Evolutionary conservation across 2,113 vertebrate species (phyloP).

Genomic region (Hiodon tergisus): DNA sequence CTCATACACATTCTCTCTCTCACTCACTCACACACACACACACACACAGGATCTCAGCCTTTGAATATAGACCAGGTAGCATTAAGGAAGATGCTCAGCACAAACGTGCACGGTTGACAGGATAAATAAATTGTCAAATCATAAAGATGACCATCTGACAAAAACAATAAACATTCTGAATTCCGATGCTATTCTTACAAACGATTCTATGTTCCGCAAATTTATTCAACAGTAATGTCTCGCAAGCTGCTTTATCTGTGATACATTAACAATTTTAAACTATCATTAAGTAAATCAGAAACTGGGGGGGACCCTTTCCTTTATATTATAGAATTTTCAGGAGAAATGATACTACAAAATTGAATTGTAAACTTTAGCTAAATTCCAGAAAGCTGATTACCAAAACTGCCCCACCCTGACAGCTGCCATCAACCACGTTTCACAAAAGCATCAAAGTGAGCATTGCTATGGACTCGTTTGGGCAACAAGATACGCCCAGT

Average conservation of each 20-base stretch:
- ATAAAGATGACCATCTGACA: not conserved
- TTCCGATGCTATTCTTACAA: too few species aligned
- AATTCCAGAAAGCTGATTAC: not conserved
- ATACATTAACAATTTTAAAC: too few species aligned
- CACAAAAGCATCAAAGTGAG: not conserved
- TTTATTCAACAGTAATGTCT: too few species aligned
- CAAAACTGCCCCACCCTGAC: not conserved
- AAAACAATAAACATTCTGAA: not conserved
- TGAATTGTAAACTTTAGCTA: not conserved
- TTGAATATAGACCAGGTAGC: not conserved
- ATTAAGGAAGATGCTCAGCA: not conserved
- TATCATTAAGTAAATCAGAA: too few species aligned
- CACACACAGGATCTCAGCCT: conserved; percentile 1
- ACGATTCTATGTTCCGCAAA: too few species aligned
- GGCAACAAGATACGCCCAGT: too few species aligned
- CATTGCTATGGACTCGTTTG: too few species aligned
- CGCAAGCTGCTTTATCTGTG: too few species aligned
- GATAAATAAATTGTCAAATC: not conserved
- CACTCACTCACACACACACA: not conserved
- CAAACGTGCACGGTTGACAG: not conserved
- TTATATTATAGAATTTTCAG: too few species aligned
- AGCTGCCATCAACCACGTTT: not conserved
- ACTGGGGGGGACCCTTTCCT: too few species aligned
- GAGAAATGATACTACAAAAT: not conserved
- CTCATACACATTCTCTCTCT: not conserved